A percentile compares a stretch with the other conserved stretches of the same genome.
Evolutionary conservation across 2,113 vertebrate genomes (phyloP).

Genomic region (Xenopus laevis): DNA sequence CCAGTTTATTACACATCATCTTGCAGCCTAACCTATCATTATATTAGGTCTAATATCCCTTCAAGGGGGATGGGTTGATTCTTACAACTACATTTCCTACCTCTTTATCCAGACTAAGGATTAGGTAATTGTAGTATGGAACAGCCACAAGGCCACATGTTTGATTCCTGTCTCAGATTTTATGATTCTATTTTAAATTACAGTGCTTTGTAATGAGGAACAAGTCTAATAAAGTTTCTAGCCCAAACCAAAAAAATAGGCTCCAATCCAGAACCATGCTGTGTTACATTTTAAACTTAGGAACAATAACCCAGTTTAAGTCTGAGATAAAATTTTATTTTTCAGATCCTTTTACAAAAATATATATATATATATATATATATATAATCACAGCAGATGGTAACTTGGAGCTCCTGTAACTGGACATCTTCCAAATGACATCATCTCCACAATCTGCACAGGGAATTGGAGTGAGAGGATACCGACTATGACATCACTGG

Average conservation of each 20-base stretch:
- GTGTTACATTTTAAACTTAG: neutral
- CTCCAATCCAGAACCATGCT: neutral
- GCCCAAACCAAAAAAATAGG: neutral
- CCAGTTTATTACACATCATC: too few relatives aligned
- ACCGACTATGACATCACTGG: constrained; percentile 39
- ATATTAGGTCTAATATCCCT: too few relatives aligned
- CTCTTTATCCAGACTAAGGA: too few relatives aligned
- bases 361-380: constrained; percentile 8
- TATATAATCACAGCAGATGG: constrained; percentile 32
- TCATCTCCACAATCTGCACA: constrained; percentile 24
- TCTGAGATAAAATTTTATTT: neutral
- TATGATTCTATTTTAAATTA: neutral
- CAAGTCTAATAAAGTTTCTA: neutral
- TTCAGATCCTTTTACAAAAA: neutral
- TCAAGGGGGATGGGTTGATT: too few relatives aligned
- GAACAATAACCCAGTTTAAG: neutral
- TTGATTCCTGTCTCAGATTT: too few relatives aligned
- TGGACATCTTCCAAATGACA: constrained; percentile 32
- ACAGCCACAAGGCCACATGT: too few relatives aligned
- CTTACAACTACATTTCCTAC: too few relatives aligned
- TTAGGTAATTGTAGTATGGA: too few relatives aligned
- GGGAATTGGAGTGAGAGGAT: constrained; percentile 22
- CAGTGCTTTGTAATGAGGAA: neutral
- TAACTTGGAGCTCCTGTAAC: constrained; percentile 13
- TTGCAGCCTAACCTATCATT: too few relatives aligned